These are phyloP conservation scores for Aramus guarauna DNA, from an alignment of 2,113 vertebrate genomes.

Conservation along the genomic window DNA sequence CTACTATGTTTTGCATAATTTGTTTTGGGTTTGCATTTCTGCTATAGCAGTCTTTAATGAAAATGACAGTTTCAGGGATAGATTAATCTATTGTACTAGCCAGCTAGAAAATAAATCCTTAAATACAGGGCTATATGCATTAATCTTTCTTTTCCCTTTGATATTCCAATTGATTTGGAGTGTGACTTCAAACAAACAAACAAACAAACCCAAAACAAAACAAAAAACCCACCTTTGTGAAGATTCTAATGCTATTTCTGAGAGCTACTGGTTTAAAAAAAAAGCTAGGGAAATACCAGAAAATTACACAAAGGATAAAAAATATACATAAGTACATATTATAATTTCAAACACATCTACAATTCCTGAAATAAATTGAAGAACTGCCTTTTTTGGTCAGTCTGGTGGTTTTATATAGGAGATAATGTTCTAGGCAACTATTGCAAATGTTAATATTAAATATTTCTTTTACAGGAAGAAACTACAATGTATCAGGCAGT, in stretches of 20 bases:
- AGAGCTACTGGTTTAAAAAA: accelerated
- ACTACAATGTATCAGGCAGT: neutral
- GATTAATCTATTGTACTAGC: neutral
- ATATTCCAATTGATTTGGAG: neutral
- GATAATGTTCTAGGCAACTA: neutral
- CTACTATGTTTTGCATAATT: neutral
- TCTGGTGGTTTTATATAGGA: neutral
- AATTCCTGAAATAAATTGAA: neutral
- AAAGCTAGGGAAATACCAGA: neutral
- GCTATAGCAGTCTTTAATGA: neutral
- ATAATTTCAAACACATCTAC: neutral
- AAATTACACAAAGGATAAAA: neutral
- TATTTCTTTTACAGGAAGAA: neutral
- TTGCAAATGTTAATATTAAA: neutral
- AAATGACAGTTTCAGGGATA: neutral
- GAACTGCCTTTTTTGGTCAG: neutral
- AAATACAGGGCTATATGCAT: neutral
- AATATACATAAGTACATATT: neutral
- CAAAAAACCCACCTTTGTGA: accelerated
- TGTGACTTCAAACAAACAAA: neutral
- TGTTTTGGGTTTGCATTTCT: neutral
- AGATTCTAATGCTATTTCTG: neutral
- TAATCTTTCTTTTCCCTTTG: neutral
- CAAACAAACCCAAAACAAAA: neutral
- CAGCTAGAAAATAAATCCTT: neutral